A percentile compares a stretch with the other conserved stretches of the same genome.
Conservation (phyloP, 2,888 invertebrate genomes). For the Leptopterna dolabrata region DNA sequence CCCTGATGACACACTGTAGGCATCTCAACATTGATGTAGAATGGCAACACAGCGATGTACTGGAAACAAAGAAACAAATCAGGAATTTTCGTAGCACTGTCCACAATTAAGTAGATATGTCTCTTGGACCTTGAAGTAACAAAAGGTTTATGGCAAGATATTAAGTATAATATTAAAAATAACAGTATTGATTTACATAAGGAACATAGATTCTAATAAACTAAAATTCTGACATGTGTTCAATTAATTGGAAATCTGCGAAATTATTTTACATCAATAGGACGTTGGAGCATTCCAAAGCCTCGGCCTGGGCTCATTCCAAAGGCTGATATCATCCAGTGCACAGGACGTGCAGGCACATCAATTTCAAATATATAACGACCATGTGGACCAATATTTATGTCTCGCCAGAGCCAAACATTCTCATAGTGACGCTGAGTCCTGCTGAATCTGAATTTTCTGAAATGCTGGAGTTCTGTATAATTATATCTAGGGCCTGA, state of each 20-base stretch:
- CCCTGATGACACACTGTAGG: slow-evolving; percentile 86
- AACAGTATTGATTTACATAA: too few relatives aligned
- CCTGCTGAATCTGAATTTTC: slow-evolving; percentile 87
- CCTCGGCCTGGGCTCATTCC: slow-evolving; percentile 83
- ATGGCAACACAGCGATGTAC: slow-evolving; percentile 90
- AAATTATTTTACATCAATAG: slow-evolving; percentile 74
- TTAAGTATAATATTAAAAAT: too few relatives aligned
- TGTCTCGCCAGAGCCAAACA: slow-evolving; percentile 95
- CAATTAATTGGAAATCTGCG: neutral
- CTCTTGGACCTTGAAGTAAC: too few relatives aligned
- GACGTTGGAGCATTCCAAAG: slow-evolving; percentile 85
- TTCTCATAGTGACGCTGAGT: slow-evolving; percentile 92
- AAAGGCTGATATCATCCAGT: slow-evolving; percentile 94
- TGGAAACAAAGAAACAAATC: slow-evolving; percentile 66
- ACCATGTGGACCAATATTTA: slow-evolving; percentile 92
- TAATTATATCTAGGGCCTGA: slow-evolving; percentile 73
- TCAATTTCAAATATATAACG: slow-evolving; percentile 86
- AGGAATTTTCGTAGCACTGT: neutral
- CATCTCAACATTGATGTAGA: slow-evolving; percentile 95
- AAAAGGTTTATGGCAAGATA: too few relatives aligned
- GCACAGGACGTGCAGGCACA: slow-evolving; percentile 85
- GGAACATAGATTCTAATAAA: too few relatives aligned
- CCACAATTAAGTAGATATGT: neutral
- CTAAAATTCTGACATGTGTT: too few relatives aligned
- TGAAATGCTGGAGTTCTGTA: slow-evolving; percentile 78